A percentile compares a stretch with the other conserved stretches of the same genome.
These are phyloP conservation scores for Isoperla grammatica DNA, from an alignment of 2,888 invertebrate genomes.

Conservation along the genomic window DNA sequence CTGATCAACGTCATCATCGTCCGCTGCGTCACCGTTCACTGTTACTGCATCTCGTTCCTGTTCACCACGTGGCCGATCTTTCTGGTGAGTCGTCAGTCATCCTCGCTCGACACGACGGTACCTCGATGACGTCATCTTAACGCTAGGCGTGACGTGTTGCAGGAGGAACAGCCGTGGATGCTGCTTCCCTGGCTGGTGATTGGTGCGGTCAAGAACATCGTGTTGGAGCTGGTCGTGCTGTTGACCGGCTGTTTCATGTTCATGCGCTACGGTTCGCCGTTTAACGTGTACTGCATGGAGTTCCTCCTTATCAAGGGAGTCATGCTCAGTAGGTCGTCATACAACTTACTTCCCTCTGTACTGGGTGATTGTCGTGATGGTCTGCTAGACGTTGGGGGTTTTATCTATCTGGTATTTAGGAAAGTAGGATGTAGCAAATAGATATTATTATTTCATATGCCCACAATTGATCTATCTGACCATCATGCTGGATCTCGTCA, in stretches of 20 bases:
- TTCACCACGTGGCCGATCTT: constrained; percentile 53
- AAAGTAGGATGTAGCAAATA: too few relatives aligned
- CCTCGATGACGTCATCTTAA: too few relatives aligned
- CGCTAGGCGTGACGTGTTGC: too few relatives aligned
- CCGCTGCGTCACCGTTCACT: constrained; percentile 52
- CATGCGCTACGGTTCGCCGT: constrained; percentile 38
- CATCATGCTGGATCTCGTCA: too few relatives aligned
- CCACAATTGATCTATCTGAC: too few relatives aligned
- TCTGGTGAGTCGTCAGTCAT: constrained; percentile 49
- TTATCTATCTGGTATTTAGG: too few relatives aligned
- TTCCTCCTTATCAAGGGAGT: constrained; percentile 47
- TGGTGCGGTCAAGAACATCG: constrained; percentile 46
- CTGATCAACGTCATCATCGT: constrained; percentile 50
- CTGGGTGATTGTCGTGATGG: too few relatives aligned
- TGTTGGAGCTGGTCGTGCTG: constrained; percentile 47
- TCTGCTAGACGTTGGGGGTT: too few relatives aligned
- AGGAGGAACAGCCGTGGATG: constrained; percentile 50
- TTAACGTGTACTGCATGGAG: constrained; percentile 43
- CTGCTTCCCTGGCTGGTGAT: constrained; percentile 51
- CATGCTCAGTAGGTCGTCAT: constrained; percentile 47
- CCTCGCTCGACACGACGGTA: too few relatives aligned
- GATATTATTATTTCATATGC: too few relatives aligned
- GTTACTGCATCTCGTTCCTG: constrained; percentile 52
- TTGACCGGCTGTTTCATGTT: constrained; percentile 49
- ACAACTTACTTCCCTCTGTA: too few relatives aligned